phyloP scores from a whole-genome alignment of 2,113 vertebrate genomes.

The Physeter macrocephalus region DNA sequence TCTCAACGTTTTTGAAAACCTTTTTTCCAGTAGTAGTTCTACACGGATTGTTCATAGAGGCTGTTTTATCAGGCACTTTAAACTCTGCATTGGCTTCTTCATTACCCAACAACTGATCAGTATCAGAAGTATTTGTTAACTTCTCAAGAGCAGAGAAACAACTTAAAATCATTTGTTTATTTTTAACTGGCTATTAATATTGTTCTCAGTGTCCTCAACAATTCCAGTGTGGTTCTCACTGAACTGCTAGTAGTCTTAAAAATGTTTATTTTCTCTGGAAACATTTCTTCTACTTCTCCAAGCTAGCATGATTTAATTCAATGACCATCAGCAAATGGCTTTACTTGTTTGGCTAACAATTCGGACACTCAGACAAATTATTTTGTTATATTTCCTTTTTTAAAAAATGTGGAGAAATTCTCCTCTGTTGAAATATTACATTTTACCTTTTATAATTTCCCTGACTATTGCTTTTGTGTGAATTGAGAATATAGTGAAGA shows the following conservation, averaged over 20 bases:
- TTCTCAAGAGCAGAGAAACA: background rate
- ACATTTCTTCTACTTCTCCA: background rate
- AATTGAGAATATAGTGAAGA: background rate
- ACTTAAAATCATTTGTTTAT: background rate
- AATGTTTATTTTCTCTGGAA: background rate
- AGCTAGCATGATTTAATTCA: background rate
- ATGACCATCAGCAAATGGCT: background rate
- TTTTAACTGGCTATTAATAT: background rate
- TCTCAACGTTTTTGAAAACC: background rate
- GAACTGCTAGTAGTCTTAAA: background rate
- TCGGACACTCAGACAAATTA: background rate
- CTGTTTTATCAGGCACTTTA: background rate
- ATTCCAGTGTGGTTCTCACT: background rate
- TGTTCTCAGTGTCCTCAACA: background rate
- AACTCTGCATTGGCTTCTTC: background rate
- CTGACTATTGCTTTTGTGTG: background rate
- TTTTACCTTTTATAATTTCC: background rate
- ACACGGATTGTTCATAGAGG: background rate
- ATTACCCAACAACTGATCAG: background rate
- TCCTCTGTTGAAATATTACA: background rate
- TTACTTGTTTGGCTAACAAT: background rate
- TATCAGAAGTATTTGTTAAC: background rate
- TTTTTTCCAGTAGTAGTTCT: background rate
- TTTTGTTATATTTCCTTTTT: background rate
- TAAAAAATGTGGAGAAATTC: background rate